Percentiles rank a stretch among this genome's conserved stretches.
Evolutionary conservation across 2,888 invertebrate species (phyloP).

Genomic region (Rotaria magnacalcarata): DNA sequence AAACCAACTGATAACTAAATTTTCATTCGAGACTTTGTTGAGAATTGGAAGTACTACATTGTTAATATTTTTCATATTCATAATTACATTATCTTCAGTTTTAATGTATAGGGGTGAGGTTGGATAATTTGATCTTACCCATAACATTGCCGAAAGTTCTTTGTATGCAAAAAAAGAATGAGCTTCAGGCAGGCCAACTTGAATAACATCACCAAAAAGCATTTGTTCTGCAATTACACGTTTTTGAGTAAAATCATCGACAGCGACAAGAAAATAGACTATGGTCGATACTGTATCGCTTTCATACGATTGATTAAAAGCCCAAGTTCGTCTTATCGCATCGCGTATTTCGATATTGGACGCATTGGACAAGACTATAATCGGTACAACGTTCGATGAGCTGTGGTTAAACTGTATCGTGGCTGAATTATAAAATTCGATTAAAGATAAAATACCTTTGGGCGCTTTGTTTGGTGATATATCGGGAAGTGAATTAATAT

Average conservation of each 20-base stretch:
- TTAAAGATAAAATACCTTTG: not conserved
- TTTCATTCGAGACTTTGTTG: not conserved
- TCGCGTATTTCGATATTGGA: not conserved
- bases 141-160: not conserved
- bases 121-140: not conserved
- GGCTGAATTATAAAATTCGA: not conserved
- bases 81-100: conserved; percentile 3
- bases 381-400: not conserved
- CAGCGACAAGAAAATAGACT: not conserved
- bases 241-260: not conserved
- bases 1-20: not conserved
- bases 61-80: not conserved
- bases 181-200: not conserved
- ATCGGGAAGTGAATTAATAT: too few species aligned
- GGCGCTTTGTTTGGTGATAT: not conserved
- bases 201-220: conserved; percentile 6
- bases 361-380: not conserved
- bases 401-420: not conserved
- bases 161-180: not conserved
- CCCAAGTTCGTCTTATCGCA: conserved; percentile 34
- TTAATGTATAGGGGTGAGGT: not conserved
- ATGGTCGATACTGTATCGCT: not conserved
- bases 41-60: not conserved
- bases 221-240: not conserved
- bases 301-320: not conserved